Evolutionary conservation across 1,140 invertebrate genomes (phyloP).

Genomic region (Megathymus violae): DNA sequence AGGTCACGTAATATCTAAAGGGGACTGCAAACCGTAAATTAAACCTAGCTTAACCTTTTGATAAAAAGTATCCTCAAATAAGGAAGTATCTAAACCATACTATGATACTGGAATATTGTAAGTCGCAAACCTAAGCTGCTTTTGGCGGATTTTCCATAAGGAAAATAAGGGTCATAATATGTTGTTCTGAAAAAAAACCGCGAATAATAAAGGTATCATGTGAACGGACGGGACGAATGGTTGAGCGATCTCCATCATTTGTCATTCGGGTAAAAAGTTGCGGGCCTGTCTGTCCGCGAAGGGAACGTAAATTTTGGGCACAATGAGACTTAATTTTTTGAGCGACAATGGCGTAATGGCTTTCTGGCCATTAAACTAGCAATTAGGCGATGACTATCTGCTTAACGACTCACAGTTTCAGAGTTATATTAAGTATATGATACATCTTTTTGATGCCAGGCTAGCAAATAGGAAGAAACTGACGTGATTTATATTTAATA

Average conservation of each 20-base stretch:
- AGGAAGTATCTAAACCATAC: too few species aligned
- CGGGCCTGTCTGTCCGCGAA: slow-evolving; percentile 38
- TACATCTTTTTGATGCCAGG: background rate
- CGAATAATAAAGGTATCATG: slow-evolving; percentile 64
- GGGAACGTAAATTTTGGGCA: slow-evolving; percentile 17
- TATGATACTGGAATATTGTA: background rate
- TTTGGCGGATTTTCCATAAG: slow-evolving; percentile 17
- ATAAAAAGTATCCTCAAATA: too few species aligned
- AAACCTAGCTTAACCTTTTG: too few species aligned
- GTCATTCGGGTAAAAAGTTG: slow-evolving; percentile 58
- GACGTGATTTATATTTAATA: background rate
- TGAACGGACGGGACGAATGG: slow-evolving; percentile 55
- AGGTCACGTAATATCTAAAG: too few species aligned
- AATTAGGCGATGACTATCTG: slow-evolving; percentile 21
- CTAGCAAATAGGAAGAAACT: background rate
- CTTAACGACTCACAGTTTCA: background rate
- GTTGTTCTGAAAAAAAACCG: slow-evolving; percentile 63
- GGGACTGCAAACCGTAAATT: too few species aligned
- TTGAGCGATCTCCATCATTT: slow-evolving; percentile 57
- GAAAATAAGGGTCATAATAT: slow-evolving; percentile 53
- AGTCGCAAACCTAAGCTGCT: slow-evolving; percentile 11
- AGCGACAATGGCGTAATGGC: slow-evolving; percentile 28
- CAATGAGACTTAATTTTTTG: slow-evolving; percentile 17
- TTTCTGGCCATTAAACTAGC: slow-evolving; percentile 12
- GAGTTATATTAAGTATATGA: background rate